Conservation (phyloP, 2,797 vertebrate genomes). For the Gymnocypris eckloni region DNA sequence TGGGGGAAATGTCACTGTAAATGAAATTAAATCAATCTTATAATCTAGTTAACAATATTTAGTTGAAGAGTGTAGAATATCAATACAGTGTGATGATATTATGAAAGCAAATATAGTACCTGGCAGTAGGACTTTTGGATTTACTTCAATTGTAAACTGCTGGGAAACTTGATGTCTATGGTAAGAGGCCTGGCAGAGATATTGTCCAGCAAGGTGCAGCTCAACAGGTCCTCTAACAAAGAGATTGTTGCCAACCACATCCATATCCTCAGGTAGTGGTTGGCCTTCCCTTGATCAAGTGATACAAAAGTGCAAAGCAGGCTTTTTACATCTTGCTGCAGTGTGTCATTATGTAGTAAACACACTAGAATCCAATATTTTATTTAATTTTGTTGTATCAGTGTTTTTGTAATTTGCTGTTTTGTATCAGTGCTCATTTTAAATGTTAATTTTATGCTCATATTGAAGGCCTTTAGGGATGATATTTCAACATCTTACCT, state of each 20-base stretch:
- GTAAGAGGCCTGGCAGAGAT: conserved; percentile 72
- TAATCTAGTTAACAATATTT: neutral
- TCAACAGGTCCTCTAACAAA: conserved; percentile 64
- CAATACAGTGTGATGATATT: neutral
- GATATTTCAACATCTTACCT: conserved; percentile 69
- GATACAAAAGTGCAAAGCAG: conserved; percentile 27
- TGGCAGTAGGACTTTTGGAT: conserved; percentile 46
- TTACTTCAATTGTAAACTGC: conserved; percentile 69
- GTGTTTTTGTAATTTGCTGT: no score
- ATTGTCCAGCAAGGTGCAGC: conserved; percentile 68
- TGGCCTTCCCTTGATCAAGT: conserved; percentile 58
- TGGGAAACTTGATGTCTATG: conserved; percentile 61
- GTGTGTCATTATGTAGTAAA: neutral
- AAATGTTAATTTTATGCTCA: neutral
- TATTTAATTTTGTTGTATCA: neutral
- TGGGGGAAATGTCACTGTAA: conserved; percentile 65
- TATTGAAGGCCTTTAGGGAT: neutral
- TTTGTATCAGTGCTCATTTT: neutral
- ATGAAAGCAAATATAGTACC: conserved; percentile 61
- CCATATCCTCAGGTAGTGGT: conserved; percentile 65
- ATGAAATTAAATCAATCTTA: neutral
- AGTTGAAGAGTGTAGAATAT: neutral
- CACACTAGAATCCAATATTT: neutral
- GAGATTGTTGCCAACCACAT: conserved; percentile 61
- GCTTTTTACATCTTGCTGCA: neutral